A percentile compares a stretch with the other conserved stretches of the same genome.
phyloP scores from a whole-genome alignment of 2,113 vertebrate species.

The Hippopotamus amphibius region DNA sequence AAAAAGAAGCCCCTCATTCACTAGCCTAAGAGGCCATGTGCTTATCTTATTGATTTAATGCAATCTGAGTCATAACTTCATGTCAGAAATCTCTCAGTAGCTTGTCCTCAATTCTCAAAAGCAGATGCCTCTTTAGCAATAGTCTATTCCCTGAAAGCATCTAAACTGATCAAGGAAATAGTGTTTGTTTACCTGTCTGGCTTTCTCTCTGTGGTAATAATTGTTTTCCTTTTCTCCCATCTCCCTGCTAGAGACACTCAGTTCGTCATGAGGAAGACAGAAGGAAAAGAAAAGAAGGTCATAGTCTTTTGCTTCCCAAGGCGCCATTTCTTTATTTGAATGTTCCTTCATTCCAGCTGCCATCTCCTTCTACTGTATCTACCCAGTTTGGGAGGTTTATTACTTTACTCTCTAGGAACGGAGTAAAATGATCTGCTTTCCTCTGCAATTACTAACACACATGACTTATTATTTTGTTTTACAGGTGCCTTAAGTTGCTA shows the following conservation, averaged over 20 bases:
- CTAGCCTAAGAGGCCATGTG: not conserved
- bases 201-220: not conserved
- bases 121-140: not conserved
- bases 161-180: not conserved
- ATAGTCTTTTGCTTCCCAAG: not conserved
- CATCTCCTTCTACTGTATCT: not conserved
- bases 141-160: not conserved
- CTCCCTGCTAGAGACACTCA: not conserved
- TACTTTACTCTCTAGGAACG: not conserved
- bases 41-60: not conserved
- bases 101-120: not conserved
- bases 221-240: not conserved
- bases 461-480: not conserved
- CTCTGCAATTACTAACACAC: not conserved
- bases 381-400: not conserved
- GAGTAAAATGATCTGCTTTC: not conserved
- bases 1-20: not conserved
- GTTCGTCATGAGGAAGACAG: not conserved
- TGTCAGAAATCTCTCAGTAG: not conserved
- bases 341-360: not conserved
- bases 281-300: not conserved
- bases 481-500: not conserved
- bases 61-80: not conserved
- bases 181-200: not conserved
- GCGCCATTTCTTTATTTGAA: not conserved